Evolutionary conservation across 1,140 invertebrate species (phyloP).

Genomic region (Lasaia peninsularis): DNA sequence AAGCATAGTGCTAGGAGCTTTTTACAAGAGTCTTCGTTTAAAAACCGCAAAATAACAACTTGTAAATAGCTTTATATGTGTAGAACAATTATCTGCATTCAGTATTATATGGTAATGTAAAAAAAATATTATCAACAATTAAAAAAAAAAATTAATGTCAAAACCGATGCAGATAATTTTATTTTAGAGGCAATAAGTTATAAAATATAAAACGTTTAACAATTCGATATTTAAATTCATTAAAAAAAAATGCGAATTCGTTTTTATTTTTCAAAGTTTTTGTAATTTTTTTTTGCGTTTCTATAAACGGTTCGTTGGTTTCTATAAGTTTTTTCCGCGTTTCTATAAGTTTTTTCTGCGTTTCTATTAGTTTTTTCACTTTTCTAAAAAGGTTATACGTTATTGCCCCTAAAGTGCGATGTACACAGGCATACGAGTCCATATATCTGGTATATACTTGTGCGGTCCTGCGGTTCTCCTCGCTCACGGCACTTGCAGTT

Average conservation of each 20-base stretch:
- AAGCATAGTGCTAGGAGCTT: conserved; percentile 38
- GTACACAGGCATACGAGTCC: not conserved
- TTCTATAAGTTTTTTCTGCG: not conserved
- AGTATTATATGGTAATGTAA: conserved; percentile 13
- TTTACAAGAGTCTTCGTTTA: conserved; percentile 20
- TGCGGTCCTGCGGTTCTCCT: conserved; percentile 32
- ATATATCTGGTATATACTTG: conserved; percentile 18
- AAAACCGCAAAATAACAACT: conserved; percentile 7
- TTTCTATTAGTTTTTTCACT: no score
- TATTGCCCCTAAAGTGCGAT: not conserved
- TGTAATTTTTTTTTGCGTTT: no score
- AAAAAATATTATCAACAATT: conserved; percentile 1
- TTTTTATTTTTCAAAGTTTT: conserved; percentile 4
- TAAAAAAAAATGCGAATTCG: not conserved
- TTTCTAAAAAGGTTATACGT: no score
- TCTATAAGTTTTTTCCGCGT: not conserved
- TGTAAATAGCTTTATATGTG: conserved; percentile 22
- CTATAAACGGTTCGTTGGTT: not conserved
- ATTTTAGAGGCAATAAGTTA: conserved; percentile 9
- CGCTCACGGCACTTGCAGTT: conserved; percentile 64
- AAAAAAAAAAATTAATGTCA: not conserved
- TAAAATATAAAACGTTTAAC: not conserved
- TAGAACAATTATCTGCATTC: conserved; percentile 24
- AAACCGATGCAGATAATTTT: conserved; percentile 15
- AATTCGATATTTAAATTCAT: not conserved